phyloP scores from a whole-genome alignment of 2,888 invertebrate species.

The Hoplodrina ambigua region DNA sequence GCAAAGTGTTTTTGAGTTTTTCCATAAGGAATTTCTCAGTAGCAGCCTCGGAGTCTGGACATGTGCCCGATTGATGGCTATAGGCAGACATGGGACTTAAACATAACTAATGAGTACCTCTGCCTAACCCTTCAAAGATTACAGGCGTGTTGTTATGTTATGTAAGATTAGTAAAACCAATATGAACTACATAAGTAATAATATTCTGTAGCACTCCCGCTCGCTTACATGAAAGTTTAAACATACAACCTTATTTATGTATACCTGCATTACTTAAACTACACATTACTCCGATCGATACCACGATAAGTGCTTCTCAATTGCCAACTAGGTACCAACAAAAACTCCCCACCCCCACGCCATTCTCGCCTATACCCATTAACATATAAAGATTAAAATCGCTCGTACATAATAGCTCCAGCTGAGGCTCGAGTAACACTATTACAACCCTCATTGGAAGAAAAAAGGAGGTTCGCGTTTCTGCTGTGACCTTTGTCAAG shows the following conservation, averaged over 20 bases:
- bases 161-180: neutral
- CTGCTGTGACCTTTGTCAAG: conserved; percentile 79
- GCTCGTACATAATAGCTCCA: conserved; percentile 42
- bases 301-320: conserved; percentile 53
- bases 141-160: too few relatives aligned
- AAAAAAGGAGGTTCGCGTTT: conserved; percentile 74
- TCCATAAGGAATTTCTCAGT: too few relatives aligned
- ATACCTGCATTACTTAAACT: conserved; percentile 55
- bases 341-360: conserved; percentile 45
- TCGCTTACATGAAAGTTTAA: conserved; percentile 28
- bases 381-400: conserved; percentile 57
- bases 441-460: conserved; percentile 59
- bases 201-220: conserved; percentile 1
- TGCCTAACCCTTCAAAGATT: too few relatives aligned
- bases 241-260: conserved; percentile 44
- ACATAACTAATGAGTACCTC: too few relatives aligned
- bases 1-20: too few relatives aligned
- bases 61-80: too few relatives aligned
- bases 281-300: conserved; percentile 54
- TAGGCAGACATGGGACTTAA: too few relatives aligned
- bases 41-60: too few relatives aligned
- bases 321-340: conserved; percentile 49
- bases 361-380: conserved; percentile 34
- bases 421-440: conserved; percentile 46
- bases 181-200: conserved; percentile 12